phyloP scores from a whole-genome alignment of 2,797 vertebrate genomes.

The Channallabes apus region DNA sequence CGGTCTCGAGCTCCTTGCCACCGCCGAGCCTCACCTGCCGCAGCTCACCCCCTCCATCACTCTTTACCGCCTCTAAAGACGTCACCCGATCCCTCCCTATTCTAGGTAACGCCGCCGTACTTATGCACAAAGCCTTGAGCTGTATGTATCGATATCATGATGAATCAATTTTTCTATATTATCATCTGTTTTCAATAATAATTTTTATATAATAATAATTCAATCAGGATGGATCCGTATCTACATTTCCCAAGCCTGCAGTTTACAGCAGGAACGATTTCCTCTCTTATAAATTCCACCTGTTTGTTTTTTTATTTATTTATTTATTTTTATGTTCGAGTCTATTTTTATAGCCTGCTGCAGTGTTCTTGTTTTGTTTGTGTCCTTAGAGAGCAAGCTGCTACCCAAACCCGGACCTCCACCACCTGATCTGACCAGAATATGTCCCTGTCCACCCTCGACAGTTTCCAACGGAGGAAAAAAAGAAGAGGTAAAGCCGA shows the following conservation, averaged over 20 bases:
- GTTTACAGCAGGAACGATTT: background rate
- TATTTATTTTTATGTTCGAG: background rate
- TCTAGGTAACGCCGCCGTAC: constrained; percentile 28
- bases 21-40: background rate
- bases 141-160: background rate
- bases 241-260: background rate
- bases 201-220: background rate
- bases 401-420: constrained; percentile 59
- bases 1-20: background rate
- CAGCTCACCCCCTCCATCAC: constrained; percentile 14
- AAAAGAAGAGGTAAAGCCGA: constrained; percentile 43
- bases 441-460: background rate
- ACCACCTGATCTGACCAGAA: constrained; percentile 37
- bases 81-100: background rate
- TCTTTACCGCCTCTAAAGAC: constrained; percentile 32
- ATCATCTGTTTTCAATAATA: background rate
- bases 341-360: background rate
- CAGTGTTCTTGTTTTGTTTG: constrained; percentile 18
- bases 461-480: background rate
- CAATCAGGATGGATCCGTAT: background rate
- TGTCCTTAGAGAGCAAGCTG: constrained; percentile 36
- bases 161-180: background rate
- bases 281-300: background rate
- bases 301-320: background rate
- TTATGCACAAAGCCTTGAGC: background rate